Evolutionary conservation across 2,888 invertebrate species (phyloP).

Genomic region (Hoplodrina blanda): DNA sequence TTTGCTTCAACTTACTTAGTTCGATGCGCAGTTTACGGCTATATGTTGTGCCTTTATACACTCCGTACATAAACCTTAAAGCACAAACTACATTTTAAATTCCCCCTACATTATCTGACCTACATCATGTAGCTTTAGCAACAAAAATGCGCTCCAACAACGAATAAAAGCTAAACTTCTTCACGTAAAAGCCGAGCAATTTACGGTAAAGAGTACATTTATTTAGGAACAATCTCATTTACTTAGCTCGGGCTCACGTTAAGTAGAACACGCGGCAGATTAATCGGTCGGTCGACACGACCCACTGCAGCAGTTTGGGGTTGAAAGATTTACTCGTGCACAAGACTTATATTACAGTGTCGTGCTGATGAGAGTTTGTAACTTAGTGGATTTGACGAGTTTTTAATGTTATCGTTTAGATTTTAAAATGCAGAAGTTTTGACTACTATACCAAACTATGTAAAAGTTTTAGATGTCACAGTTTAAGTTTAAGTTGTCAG

Average conservation of each 20-base stretch:
- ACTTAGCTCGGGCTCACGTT: conserved; percentile 43
- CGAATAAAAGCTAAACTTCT: conserved; percentile 38
- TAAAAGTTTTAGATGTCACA: too few species aligned
- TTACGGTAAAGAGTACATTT: conserved; percentile 57
- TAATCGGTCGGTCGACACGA: conserved; percentile 56
- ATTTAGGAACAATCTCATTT: conserved; percentile 58
- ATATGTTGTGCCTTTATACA: too few species aligned
- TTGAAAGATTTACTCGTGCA: conserved; percentile 32
- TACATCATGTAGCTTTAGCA: conserved; percentile 13
- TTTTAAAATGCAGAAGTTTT: not conserved
- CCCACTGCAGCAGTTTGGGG: conserved; percentile 38
- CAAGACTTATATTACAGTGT: not conserved
- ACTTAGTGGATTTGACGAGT: not conserved
- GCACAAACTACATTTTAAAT: not conserved
- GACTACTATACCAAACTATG: not conserved
- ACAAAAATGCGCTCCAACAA: conserved; percentile 11
- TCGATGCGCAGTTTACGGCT: too few species aligned
- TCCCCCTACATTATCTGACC: not conserved
- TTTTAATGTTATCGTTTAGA: not conserved
- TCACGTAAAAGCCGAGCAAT: conserved; percentile 44
- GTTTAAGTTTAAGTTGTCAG: too few species aligned
- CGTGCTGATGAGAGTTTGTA: conserved; percentile 1
- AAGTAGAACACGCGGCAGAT: conserved; percentile 50
- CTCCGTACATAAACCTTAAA: not conserved
- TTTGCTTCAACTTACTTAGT: too few species aligned